Evolutionary conservation across 1,140 invertebrate species (phyloP).

Genomic region (Procambarus virginalis): DNA sequence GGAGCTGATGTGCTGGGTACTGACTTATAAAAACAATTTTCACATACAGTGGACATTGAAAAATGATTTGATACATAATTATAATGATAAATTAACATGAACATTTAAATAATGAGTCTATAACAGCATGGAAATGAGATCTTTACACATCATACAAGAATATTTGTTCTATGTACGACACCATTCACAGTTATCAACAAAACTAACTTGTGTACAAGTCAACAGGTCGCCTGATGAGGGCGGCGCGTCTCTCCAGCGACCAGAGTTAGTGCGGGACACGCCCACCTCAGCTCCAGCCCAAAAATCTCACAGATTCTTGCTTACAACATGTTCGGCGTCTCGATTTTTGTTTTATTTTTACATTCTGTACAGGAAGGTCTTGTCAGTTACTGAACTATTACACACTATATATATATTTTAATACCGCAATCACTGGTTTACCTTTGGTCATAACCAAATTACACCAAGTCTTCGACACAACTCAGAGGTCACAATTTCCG

Average conservation of each 20-base stretch:
- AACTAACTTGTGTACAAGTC: constrained; percentile 32
- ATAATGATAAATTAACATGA: constrained; percentile 49
- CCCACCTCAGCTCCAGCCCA: neutral
- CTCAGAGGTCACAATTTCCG: no score
- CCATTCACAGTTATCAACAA: constrained; percentile 40
- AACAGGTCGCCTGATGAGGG: neutral
- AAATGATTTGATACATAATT: constrained; percentile 29
- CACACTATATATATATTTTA: constrained; percentile 2
- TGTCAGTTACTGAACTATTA: constrained; percentile 29
- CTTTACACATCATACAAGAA: constrained; percentile 48
- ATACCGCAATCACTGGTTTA: constrained; percentile 25
- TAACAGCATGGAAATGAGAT: constrained; percentile 55
- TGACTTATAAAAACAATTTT: neutral
- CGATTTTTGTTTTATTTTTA: neutral
- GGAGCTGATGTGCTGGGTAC: constrained; percentile 17
- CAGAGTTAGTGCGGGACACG: neutral
- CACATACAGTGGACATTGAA: constrained; percentile 24
- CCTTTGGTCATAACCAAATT: constrained; percentile 22
- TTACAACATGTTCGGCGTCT: neutral
- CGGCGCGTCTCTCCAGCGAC: neutral
- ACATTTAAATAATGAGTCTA: constrained; percentile 17
- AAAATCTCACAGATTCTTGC: neutral
- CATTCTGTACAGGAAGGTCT: constrained; percentile 32
- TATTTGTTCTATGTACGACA: constrained; percentile 36
- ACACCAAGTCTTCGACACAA: neutral